Evolutionary conservation across 2,888 invertebrate species (phyloP).

Genomic region (Eilema griseolum): DNA sequence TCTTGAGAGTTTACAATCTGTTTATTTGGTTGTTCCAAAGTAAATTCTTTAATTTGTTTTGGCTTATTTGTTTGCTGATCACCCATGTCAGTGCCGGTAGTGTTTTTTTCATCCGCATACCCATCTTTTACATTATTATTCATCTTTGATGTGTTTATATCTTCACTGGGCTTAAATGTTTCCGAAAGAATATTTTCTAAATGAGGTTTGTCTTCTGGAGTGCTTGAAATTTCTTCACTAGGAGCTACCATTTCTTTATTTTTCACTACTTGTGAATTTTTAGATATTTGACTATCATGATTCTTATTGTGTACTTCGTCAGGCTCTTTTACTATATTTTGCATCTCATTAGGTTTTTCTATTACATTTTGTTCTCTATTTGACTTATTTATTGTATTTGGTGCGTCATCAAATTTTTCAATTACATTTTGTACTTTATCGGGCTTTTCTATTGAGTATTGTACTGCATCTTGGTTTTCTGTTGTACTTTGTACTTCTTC

Average conservation of each 20-base stretch:
- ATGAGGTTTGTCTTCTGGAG: neutral
- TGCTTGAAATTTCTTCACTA: neutral
- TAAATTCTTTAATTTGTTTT: neutral
- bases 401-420: neutral
- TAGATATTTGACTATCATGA: neutral
- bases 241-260: neutral
- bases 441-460: neutral
- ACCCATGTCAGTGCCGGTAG: neutral
- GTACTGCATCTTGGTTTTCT: neutral
- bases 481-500: neutral
- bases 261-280: neutral
- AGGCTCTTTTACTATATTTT: neutral
- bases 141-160: neutral
- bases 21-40: neutral
- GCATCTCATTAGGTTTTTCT: neutral
- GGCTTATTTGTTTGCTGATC: neutral
- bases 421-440: neutral
- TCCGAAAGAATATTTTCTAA: neutral
- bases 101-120: neutral
- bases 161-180: neutral
- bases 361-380: neutral
- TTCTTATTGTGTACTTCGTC: neutral
- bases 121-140: neutral
- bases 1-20: neutral
- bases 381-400: neutral